These are phyloP conservation scores for Tenodera sinensis DNA, from an alignment of 2,888 invertebrate species.

Conservation along the genomic window DNA sequence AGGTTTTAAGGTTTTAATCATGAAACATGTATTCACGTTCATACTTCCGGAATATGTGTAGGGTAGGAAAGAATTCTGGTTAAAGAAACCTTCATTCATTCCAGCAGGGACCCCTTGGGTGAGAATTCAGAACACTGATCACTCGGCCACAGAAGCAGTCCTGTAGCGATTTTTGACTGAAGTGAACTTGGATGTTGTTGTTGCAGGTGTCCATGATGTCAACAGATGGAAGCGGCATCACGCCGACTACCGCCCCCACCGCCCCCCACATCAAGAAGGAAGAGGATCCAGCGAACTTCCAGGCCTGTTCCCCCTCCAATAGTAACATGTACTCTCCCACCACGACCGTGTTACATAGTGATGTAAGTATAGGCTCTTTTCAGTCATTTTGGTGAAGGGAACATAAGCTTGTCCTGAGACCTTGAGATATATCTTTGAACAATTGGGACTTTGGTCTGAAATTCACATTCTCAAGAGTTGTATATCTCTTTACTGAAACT, in stretches of 20 bases:
- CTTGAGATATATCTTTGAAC: no score
- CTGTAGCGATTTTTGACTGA: neutral
- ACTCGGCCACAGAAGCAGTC: no score
- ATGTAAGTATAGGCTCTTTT: slow-evolving; percentile 37
- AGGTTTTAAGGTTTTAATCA: no score
- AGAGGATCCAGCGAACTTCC: slow-evolving; percentile 49
- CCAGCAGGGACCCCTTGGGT: neutral
- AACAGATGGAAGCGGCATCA: slow-evolving; percentile 43
- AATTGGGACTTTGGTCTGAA: no score
- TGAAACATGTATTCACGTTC: no score
- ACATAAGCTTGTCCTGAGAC: neutral
- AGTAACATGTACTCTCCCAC: slow-evolving; percentile 55
- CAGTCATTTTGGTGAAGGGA: neutral
- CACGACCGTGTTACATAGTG: slow-evolving; percentile 49
- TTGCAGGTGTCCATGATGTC: slow-evolving; percentile 71
- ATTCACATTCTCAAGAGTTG: no score
- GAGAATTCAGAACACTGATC: neutral
- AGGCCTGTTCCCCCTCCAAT: slow-evolving; percentile 52
- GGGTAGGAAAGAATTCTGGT: no score
- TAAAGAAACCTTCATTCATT: no score
- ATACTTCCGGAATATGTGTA: no score
- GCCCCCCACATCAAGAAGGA: slow-evolving; percentile 52
- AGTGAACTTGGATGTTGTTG: slow-evolving; percentile 2
- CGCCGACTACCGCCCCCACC: slow-evolving; percentile 13
- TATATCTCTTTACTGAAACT: no score